Evolutionary conservation across 2,888 invertebrate species (phyloP), one percentile per base, ranked within the genome.

Genomic region (Ctenicera cuprea): DNA sequence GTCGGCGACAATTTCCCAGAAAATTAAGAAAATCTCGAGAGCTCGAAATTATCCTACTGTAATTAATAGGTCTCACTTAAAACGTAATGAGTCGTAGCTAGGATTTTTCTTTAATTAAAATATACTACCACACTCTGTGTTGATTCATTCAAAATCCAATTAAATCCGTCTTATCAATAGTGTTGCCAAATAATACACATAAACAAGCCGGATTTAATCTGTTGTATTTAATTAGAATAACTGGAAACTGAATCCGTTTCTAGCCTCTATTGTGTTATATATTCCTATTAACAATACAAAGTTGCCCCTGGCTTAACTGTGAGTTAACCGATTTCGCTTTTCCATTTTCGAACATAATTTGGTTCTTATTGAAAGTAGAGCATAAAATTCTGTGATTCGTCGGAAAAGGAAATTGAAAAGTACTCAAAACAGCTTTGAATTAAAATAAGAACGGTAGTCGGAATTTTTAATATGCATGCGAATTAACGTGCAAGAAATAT

Each of bases 181-280:
- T 48, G 62, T 37, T 43, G 33, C 68, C 37, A 69, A 68, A 69
- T 69, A 73, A 69, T 69, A 73, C 64, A 73, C 54, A 69, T 73
- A 69, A 69, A 68, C 68, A 68, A 68, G 63, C 67, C 59, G 41
- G 59, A 73, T 73, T 68, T 73, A 73, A 69, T 67, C 69, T 73
- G 68, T 64, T 41, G 69, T 59, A 73, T 73, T 74, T 74, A 74
- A 74, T 74, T 70, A 74, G 74, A 74, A 65, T 70, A 65, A 66
- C 70, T 70, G 66, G 70, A 66, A 69, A 74, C 66, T 61, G 59
- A 66, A 74, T 65, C 70, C 74, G 61, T 71, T 74, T 62, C 74
- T 74, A 74, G 65, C 52, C 61, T 52, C 74, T 61, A 66, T 71
- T 71, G 68, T 69, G 52, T 73, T 65, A 50, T 61, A 64, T 73